Evolutionary conservation across 53 echinoderm and acorn worm species (phyloP).

Genomic region (Holothuria scabra): DNA sequence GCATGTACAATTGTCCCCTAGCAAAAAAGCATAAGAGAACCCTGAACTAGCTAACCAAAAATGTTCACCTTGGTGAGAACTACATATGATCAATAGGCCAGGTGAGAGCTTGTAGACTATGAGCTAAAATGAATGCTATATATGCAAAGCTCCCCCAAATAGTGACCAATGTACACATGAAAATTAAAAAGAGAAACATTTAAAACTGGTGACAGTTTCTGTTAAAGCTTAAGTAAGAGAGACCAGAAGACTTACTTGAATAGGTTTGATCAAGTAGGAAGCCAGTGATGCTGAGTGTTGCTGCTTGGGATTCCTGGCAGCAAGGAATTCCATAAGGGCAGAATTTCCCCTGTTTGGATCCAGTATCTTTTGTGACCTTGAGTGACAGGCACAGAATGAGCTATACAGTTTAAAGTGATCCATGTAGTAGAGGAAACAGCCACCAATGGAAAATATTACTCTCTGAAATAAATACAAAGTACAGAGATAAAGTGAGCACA

Average conservation of each 20-base stretch:
- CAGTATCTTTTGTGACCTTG: conserved; percentile 92
- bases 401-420: conserved; percentile 99
- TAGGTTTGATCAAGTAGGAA: conserved; percentile 96
- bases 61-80: no score
- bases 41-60: no score
- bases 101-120: no score
- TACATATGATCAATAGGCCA: no score
- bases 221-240: no score
- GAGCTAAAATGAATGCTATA: no score
- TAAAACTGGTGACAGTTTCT: no score
- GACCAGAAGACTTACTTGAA: conserved; percentile 69
- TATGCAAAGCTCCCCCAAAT: no score
- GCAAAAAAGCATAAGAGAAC: no score
- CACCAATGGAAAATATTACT: conserved; percentile 80
- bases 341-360: conserved; percentile 82
- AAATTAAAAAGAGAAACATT: no score
- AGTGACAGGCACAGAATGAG: conserved; percentile 97
- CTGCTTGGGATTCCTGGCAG: conserved; percentile 96
- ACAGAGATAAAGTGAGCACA: conserved; percentile 1
- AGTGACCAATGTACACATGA: no score
- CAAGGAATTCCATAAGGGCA: conserved; percentile 90
- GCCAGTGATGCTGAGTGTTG: conserved; percentile 93
- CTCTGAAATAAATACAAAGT: conserved; percentile 61
- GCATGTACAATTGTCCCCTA: no score
- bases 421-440: conserved; percentile 94